Evolutionary conservation across 2,888 invertebrate species (phyloP).

Genomic region (Lamellibrachia columna): DNA sequence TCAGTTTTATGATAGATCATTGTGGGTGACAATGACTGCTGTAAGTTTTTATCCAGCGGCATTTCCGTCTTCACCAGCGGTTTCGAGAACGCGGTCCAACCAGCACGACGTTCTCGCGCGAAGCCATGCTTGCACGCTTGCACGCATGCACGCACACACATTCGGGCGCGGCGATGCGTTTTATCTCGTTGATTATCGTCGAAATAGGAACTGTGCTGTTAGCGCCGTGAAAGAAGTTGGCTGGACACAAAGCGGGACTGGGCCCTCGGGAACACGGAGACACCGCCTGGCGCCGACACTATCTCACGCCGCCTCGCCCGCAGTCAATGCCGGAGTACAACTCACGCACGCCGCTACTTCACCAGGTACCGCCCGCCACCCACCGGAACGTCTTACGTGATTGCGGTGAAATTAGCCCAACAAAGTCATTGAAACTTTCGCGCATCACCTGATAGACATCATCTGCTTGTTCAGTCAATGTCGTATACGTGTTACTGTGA

Average conservation of each 20-base stretch:
- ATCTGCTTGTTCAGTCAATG: neutral
- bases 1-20: neutral
- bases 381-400: neutral
- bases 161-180: neutral
- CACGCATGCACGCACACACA: neutral
- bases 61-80: too few species aligned
- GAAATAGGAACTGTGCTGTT: slow-evolving; percentile 4
- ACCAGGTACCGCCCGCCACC: neutral
- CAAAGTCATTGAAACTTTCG: neutral
- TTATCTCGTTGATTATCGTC: neutral
- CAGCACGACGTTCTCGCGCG: neutral
- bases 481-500: neutral
- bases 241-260: neutral
- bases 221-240: neutral
- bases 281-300: neutral
- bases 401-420: neutral
- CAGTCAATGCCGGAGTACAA: neutral
- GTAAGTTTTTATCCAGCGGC: too few species aligned
- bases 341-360: neutral
- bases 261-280: neutral
- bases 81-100: too few species aligned
- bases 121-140: neutral
- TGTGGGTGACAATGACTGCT: too few species aligned
- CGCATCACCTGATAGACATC: neutral
- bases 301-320: neutral